A percentile compares a stretch with the other conserved stretches of the same genome.
Conservation (phyloP, 2,797 vertebrate genomes). For the Tinamus major region DNA sequence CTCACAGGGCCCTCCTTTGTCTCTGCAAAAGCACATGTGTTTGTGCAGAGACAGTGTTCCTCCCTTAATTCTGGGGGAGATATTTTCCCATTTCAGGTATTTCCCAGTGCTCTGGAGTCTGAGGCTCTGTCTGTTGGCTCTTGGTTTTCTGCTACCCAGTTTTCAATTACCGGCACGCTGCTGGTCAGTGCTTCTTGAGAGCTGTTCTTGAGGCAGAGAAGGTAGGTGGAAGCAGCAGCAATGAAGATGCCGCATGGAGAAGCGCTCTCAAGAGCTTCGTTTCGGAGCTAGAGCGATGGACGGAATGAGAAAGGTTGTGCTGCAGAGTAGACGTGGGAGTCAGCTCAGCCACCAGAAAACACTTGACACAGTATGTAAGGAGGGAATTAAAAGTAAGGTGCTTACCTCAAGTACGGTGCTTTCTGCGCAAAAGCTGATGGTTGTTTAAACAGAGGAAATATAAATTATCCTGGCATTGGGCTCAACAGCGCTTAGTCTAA, state of each 20-base stretch:
- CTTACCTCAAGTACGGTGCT: neutral
- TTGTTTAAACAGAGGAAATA: slow-evolving; percentile 86
- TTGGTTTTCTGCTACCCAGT: neutral
- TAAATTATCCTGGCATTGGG: slow-evolving; percentile 87
- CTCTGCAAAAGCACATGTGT: neutral
- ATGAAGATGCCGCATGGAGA: neutral
- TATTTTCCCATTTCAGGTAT: neutral
- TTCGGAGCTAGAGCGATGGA: neutral
- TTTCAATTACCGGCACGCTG: neutral
- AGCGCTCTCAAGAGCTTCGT: neutral
- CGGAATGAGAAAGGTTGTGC: neutral
- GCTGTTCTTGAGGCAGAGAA: neutral
- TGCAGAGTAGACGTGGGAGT: neutral
- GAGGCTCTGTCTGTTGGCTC: neutral
- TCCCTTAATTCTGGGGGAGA: neutral
- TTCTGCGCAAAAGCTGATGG: slow-evolving; percentile 50
- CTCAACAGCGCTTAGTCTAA: slow-evolving; percentile 85
- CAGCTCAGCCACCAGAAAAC: slow-evolving; percentile 22
- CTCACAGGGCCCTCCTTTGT: neutral
- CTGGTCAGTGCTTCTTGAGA: neutral
- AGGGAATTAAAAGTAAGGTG: slow-evolving; percentile 13
- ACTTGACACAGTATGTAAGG: slow-evolving; percentile 8
- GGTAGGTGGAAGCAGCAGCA: neutral
- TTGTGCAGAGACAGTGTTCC: neutral
- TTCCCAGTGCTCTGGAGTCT: neutral